Conservation (phyloP, 2,888 invertebrate species). For the Xylophagus ater region DNA sequence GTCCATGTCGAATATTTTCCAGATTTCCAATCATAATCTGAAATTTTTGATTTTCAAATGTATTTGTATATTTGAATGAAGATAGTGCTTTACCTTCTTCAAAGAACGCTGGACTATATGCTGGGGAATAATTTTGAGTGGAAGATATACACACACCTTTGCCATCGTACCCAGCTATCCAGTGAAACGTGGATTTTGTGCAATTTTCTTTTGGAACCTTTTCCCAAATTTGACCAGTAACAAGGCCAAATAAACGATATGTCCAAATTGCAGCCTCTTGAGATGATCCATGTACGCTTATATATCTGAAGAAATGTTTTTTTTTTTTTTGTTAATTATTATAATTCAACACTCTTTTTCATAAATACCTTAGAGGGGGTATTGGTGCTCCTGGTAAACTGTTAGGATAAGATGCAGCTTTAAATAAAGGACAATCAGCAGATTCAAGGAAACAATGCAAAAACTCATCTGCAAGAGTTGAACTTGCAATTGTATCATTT, state of each 20-base stretch:
- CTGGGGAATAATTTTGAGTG: slow-evolving; percentile 61
- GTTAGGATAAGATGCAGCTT: slow-evolving; percentile 45
- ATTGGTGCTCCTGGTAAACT: slow-evolving; percentile 33
- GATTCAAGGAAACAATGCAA: slow-evolving; percentile 65
- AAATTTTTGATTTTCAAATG: slow-evolving; percentile 1
- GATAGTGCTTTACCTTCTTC: slow-evolving; percentile 45
- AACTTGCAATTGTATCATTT: slow-evolving; percentile 26
- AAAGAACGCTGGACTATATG: slow-evolving; percentile 73
- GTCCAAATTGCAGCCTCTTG: slow-evolving; percentile 36
- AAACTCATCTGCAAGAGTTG: slow-evolving; percentile 51
- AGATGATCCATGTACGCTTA: slow-evolving; percentile 33
- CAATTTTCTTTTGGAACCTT: slow-evolving; percentile 39
- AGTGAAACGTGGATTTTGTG: slow-evolving; percentile 41
- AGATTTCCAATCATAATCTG: slow-evolving; percentile 67
- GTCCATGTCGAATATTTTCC: slow-evolving; percentile 77
- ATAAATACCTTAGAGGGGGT: slow-evolving; percentile 28
- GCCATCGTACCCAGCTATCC: slow-evolving; percentile 54
- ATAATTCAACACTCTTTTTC: neutral
- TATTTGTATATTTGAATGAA: too few relatives aligned
- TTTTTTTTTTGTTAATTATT: neutral
- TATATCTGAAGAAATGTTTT: slow-evolving; percentile 33
- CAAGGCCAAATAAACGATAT: slow-evolving; percentile 33
- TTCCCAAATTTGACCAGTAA: slow-evolving; percentile 25
- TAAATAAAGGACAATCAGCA: slow-evolving; percentile 57
- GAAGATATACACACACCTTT: slow-evolving; percentile 61